Conservation (phyloP, 92 coral and sea anemone genomes). For the Anthopleura xanthogrammica region DNA sequence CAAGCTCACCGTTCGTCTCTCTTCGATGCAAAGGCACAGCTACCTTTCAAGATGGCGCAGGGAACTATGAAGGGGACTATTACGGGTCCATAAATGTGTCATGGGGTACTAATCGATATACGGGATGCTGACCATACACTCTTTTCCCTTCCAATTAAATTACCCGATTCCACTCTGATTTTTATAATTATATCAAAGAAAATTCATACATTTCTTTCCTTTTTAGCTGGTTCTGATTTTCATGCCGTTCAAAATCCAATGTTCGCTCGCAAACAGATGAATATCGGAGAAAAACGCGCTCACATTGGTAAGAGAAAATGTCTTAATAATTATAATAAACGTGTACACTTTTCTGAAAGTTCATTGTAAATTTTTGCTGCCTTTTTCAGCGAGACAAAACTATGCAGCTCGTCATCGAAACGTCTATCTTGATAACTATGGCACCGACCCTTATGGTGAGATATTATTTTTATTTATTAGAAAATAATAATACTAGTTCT, state of each 20-base stretch:
- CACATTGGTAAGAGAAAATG: slow-evolving; percentile 29
- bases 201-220: not conserved
- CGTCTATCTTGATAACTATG: slow-evolving; percentile 60
- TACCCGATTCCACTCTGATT: too few species aligned
- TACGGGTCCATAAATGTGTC: too few species aligned
- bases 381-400: slow-evolving; percentile 53
- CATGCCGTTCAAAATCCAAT: slow-evolving; percentile 33
- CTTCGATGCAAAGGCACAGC: too few species aligned
- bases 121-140: too few species aligned
- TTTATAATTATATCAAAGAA: too few species aligned
- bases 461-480: not conserved
- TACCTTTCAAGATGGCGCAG: too few species aligned
- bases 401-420: slow-evolving; percentile 75
- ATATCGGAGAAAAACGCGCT: slow-evolving; percentile 37
- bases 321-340: not conserved
- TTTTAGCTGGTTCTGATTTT: slow-evolving; percentile 38
- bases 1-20: too few species aligned
- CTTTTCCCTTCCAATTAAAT: too few species aligned
- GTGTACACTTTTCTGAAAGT: not conserved
- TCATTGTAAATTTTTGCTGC: not conserved
- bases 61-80: too few species aligned
- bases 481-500: not conserved
- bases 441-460: slow-evolving; percentile 70
- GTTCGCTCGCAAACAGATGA: slow-evolving; percentile 36
- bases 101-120: too few species aligned